Evolutionary conservation across 2,113 vertebrate genomes (phyloP), one percentile per base, ranked within the genome.

Genomic region (Rhineura floridana): DNA sequence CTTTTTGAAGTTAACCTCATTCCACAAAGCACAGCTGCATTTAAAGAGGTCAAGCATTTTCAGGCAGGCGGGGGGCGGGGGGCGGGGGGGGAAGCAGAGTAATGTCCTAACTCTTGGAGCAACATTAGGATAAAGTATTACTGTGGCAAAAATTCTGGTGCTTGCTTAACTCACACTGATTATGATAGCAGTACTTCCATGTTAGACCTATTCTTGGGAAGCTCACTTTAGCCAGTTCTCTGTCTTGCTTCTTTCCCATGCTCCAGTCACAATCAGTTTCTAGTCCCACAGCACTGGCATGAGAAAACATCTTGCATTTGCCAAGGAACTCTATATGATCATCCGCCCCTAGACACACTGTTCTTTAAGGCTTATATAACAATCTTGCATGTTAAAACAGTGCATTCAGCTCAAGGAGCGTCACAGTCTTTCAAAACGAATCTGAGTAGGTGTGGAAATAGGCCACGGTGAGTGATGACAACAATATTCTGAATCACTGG

Each of bases 401-500:
- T 87, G 91, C 90, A 94, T 94, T 90, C 93, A 92, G 88, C 91
- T 91, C 90, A 91, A 92, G 88, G 91, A 92, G 90, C 13, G 13
- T 91, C 91, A 91, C 87, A 93, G 91, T 70, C 92, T 86, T 95
- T 95, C 93, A 95, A 96, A 95, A 95, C 89, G 93, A 90, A 82
- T 83, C 91, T 30, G 63, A 90, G 86, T 93, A 91, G 93, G 95
- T 92, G 93, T 92, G 93, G 92, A 93, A 94, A 91, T 84, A 93
- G 90, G 55, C 77, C 89, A 59, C 76, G 90, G 73, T 3, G 67
- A 88, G 67, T 90, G 84, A 86, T 86, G 28, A 75, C 39, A 62
- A 33, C 42, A 55, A 76, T 86, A 65, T 46, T 77, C 39, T 86
- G 48, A 69, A 88, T 87, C 86, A 42, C 77, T 88, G 69, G 87